These are phyloP conservation scores for Anoplius nigerrimus DNA, from an alignment of 2,888 invertebrate genomes.

Conservation along the genomic window DNA sequence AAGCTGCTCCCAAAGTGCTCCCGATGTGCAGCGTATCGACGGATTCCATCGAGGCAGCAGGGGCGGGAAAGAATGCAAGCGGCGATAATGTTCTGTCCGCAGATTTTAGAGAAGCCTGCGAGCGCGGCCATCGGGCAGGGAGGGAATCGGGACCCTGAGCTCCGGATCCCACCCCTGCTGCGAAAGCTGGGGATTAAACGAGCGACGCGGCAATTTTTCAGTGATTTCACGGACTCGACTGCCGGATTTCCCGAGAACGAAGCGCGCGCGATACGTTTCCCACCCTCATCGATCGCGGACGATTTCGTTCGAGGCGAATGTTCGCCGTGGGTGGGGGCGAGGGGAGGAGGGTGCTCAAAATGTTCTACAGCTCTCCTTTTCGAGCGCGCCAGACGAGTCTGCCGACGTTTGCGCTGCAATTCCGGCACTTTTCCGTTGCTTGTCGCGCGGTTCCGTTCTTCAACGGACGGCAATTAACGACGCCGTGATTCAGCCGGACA, in stretches of 20 bases:
- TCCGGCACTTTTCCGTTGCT: no score
- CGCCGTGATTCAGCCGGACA: not conserved
- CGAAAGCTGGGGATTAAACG: constrained; percentile 41
- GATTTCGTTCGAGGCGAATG: not conserved
- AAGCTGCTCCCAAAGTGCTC: not conserved
- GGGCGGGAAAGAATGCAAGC: constrained; percentile 21
- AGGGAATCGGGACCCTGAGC: no score
- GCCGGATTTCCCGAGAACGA: constrained; percentile 10
- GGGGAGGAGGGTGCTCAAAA: not conserved
- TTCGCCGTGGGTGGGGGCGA: no score
- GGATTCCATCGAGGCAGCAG: constrained; percentile 31
- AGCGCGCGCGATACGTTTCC: not conserved
- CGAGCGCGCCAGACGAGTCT: no score
- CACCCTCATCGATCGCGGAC: constrained; percentile 1
- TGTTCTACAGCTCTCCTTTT: not conserved
- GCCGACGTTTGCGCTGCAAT: no score
- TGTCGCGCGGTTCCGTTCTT: no score
- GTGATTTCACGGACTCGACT: constrained; percentile 33
- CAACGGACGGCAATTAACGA: constrained; percentile 7
- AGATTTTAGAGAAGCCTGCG: constrained; percentile 34
- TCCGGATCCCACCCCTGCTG: constrained; percentile 10
- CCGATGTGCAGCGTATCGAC: constrained; percentile 12
- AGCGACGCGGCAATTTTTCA: constrained; percentile 34
- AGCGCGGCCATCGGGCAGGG: not conserved
- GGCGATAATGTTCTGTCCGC: constrained; percentile 36